Conservation (phyloP, 2,797 vertebrate genomes). For the Erithacus rubecula region DNA sequence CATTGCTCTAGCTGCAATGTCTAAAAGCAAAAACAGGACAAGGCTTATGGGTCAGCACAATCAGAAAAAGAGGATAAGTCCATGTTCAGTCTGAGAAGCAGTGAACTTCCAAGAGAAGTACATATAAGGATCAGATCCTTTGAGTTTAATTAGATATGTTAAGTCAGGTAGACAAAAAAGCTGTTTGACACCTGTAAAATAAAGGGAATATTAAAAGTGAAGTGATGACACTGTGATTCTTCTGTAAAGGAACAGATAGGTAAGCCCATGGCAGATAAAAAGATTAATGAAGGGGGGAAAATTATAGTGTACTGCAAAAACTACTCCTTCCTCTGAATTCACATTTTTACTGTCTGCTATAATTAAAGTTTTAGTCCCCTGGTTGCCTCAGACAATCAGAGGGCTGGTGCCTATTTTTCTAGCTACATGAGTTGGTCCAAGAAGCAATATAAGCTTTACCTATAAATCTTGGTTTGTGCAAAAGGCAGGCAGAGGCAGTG, state of each 20-base stretch:
- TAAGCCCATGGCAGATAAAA: background rate
- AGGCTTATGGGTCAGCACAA: background rate
- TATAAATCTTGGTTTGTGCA: background rate
- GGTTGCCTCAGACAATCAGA: background rate
- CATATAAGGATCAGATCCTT: background rate
- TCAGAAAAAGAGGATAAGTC: background rate
- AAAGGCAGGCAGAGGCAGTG: background rate
- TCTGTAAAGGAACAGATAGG: background rate
- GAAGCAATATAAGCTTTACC: background rate
- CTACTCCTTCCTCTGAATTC: background rate
- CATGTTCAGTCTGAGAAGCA: background rate
- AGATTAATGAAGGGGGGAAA: conserved; percentile 9
- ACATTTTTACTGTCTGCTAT: background rate
- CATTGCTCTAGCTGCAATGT: background rate
- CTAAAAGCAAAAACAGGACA: background rate
- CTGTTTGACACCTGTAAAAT: background rate
- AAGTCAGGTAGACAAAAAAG: background rate
- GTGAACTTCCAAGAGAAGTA: background rate
- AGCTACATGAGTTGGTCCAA: background rate
- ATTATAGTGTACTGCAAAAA: background rate
- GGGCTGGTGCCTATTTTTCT: background rate
- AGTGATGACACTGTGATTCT: background rate
- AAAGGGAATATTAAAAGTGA: background rate
- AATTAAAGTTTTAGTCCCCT: conserved; percentile 5
- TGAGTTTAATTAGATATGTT: background rate